Conservation (phyloP, 1,140 invertebrate species). For the Zaprionus taronus region DNA sequence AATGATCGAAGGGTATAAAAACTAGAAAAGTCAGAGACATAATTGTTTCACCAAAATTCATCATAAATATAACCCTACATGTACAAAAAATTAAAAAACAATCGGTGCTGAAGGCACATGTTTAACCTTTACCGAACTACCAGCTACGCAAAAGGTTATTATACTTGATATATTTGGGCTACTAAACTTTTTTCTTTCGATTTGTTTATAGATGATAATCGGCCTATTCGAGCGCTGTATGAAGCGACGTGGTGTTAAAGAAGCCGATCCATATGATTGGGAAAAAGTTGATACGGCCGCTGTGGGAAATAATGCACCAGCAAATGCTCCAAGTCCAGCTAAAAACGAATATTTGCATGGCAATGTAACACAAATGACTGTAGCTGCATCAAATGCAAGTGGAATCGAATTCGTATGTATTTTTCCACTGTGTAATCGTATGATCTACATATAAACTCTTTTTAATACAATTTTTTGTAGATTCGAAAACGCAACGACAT, state of each 20-base stretch:
- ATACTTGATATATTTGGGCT: conserved; percentile 17
- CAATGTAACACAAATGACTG: conserved; percentile 84
- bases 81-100: no score
- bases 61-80: no score
- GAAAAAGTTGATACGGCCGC: conserved; percentile 88
- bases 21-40: no score
- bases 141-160: no score
- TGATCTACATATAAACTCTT: not conserved
- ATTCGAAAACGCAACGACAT: conserved; percentile 71
- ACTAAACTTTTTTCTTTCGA: not conserved
- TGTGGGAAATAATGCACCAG: conserved; percentile 49
- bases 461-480: conserved; percentile 38
- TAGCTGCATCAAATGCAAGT: conserved; percentile 83
- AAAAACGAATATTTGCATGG: conserved; percentile 82
- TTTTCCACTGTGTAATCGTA: no score
- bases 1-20: no score
- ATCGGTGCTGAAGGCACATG: no score
- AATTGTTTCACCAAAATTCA: no score
- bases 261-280: conserved; percentile 97
- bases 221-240: conserved; percentile 97
- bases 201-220: conserved; percentile 88
- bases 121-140: no score
- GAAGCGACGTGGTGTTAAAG: conserved; percentile 95
- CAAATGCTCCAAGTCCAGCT: conserved; percentile 52
- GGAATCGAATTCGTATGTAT: conserved; percentile 79